Conservation (phyloP, 1,140 invertebrate genomes). For the Trypoxylus dichotomus region DNA sequence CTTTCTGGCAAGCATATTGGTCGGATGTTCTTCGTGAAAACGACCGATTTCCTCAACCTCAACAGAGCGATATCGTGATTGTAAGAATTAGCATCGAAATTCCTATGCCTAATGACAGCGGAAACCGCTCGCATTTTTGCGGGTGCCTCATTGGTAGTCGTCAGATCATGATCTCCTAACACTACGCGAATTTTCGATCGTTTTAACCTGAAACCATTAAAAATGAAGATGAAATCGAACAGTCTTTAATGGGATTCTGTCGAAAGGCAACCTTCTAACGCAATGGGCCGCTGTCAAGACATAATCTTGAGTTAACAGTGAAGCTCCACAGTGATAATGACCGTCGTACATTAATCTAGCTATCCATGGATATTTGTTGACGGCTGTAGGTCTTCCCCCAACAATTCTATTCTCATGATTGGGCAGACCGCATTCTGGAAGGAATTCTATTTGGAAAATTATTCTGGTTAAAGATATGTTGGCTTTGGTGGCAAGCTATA, state of each 20-base stretch:
- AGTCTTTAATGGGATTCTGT: slow-evolving; percentile 12
- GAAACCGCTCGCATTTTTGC: slow-evolving; percentile 78
- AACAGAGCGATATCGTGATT: slow-evolving; percentile 86
- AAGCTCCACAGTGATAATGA: slow-evolving; percentile 89
- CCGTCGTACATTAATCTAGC: slow-evolving; percentile 81
- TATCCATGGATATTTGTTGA: slow-evolving; percentile 86
- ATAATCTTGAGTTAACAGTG: slow-evolving; percentile 73
- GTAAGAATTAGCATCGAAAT: slow-evolving; percentile 81
- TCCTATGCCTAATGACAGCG: slow-evolving; percentile 74
- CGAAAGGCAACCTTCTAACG: slow-evolving; percentile 58
- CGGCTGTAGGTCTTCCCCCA: slow-evolving; percentile 74
- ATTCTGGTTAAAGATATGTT: background rate
- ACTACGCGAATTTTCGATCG: slow-evolving; percentile 77
- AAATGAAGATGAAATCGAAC: slow-evolving; percentile 10
- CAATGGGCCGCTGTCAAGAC: slow-evolving; percentile 71
- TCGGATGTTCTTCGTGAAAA: slow-evolving; percentile 75
- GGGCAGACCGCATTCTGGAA: slow-evolving; percentile 68
- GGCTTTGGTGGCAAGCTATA: background rate
- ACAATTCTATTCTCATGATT: slow-evolving; percentile 74
- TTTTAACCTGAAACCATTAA: slow-evolving; percentile 61
- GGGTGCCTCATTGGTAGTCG: slow-evolving; percentile 71
- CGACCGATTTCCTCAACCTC: slow-evolving; percentile 73
- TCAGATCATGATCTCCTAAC: slow-evolving; percentile 80
- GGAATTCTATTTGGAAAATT: slow-evolving; percentile 33
- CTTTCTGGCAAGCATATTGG: slow-evolving; percentile 77